These are phyloP conservation scores for Anthopleura xanthogrammica DNA, from an alignment of 92 coral and sea anemone genomes.

Conservation along the genomic window DNA sequence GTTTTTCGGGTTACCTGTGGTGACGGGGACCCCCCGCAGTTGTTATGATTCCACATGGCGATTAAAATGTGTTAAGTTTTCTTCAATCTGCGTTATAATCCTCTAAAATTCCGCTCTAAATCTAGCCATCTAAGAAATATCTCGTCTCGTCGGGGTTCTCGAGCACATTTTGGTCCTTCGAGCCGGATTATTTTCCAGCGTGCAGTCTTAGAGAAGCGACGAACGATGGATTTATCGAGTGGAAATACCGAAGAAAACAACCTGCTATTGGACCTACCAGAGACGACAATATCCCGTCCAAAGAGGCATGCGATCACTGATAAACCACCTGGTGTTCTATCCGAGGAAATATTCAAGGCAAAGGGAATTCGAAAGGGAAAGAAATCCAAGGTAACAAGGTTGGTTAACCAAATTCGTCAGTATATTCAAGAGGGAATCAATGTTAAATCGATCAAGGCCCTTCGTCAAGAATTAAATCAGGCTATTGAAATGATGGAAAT, in stretches of 20 bases:
- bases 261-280: not conserved
- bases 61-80: no score
- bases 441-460: constrained; percentile 4
- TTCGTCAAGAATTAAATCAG: constrained; percentile 8
- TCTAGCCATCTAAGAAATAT: no score
- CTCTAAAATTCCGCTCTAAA: no score
- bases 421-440: constrained; percentile 19
- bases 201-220: not conserved
- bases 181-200: constrained; percentile 18
- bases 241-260: not conserved
- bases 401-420: constrained; percentile 36
- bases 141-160: not conserved
- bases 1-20: no score
- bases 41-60: no score
- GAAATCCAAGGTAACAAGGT: constrained; percentile 25
- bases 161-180: constrained; percentile 27
- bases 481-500: constrained; percentile 33
- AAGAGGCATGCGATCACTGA: not conserved
- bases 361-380: constrained; percentile 14
- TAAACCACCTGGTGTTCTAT: not conserved
- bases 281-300: not conserved
- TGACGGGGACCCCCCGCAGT: no score
- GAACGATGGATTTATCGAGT: not conserved
- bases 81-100: no score
- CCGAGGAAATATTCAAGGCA: constrained; percentile 9